A percentile compares a stretch with the other conserved stretches of the same genome.
phyloP scores from a whole-genome alignment of 2,113 vertebrate genomes.

The Sminthopsis crassicaudata region DNA sequence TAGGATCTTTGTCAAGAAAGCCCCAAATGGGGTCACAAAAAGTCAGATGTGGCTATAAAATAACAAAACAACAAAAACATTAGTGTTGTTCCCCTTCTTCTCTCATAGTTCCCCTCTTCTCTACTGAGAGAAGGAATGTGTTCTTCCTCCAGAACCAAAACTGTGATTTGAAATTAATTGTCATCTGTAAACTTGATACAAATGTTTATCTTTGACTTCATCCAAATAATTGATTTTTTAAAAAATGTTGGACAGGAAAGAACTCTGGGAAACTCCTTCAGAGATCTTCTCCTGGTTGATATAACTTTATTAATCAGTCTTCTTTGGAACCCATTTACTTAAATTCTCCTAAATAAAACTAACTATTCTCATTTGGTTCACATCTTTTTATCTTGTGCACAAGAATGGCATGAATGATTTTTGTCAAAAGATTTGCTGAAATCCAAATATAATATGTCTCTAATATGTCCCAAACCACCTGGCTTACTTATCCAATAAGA shows the following conservation, averaged over 20 bases:
- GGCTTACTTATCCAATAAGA: not conserved
- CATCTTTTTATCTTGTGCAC: not conserved
- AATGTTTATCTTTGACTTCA: not conserved
- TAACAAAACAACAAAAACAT: no score
- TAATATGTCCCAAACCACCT: not conserved
- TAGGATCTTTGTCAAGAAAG: no score
- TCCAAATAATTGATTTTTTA: not conserved
- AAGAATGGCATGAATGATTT: not conserved
- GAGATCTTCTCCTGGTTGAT: not conserved
- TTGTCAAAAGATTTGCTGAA: not conserved
- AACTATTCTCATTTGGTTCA: not conserved
- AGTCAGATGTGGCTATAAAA: no score
- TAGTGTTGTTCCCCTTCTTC: not conserved
- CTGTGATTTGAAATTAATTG: not conserved
- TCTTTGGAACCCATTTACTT: not conserved
- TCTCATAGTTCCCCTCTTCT: not conserved
- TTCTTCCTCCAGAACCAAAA: not conserved
- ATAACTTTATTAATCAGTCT: not conserved
- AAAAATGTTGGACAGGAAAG: not conserved
- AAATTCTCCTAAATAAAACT: not conserved
- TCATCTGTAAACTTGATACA: not conserved
- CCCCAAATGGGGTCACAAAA: no score
- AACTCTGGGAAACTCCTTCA: not conserved
- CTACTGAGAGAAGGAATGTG: not conserved
- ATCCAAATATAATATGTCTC: not conserved